These are phyloP conservation scores for Xestia c-nigrum DNA, from an alignment of 2,888 invertebrate genomes.

Conservation along the genomic window DNA sequence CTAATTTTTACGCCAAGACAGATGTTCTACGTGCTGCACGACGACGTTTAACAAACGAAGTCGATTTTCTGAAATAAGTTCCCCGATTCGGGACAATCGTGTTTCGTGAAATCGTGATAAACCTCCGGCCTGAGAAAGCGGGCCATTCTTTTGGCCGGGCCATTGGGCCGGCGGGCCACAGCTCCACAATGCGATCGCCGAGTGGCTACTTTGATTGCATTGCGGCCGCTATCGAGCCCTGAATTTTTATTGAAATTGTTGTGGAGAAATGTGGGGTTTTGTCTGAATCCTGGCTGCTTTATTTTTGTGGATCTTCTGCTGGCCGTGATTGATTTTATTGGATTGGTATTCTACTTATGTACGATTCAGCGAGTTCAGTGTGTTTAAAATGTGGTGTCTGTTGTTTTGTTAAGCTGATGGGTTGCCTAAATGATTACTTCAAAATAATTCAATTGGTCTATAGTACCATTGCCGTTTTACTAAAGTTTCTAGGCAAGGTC, in stretches of 20 bases:
- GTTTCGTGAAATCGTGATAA: slow-evolving; percentile 65
- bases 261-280: slow-evolving; percentile 48
- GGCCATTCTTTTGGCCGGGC: slow-evolving; percentile 52
- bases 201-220: slow-evolving; percentile 67
- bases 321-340: slow-evolving; percentile 37
- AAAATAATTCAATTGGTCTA: not conserved
- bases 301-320: slow-evolving; percentile 33
- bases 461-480: not conserved
- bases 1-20: slow-evolving; percentile 40
- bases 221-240: slow-evolving; percentile 52
- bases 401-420: not conserved
- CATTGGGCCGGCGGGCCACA: slow-evolving; percentile 48
- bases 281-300: slow-evolving; percentile 13
- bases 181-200: slow-evolving; percentile 54
- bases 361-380: not conserved
- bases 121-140: slow-evolving; percentile 51
- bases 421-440: not conserved
- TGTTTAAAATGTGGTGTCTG: not conserved
- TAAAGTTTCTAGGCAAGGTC: not conserved
- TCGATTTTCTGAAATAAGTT: slow-evolving; percentile 59
- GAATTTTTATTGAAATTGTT: slow-evolving; percentile 63
- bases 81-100: slow-evolving; percentile 48
- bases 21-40: slow-evolving; percentile 45
- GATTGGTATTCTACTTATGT: slow-evolving; percentile 17
- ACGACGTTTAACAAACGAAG: slow-evolving; percentile 48